These are phyloP conservation scores for Parapristionchus giblindavisi DNA, from an alignment of 2,888 invertebrate species.

Conservation along the genomic window DNA sequence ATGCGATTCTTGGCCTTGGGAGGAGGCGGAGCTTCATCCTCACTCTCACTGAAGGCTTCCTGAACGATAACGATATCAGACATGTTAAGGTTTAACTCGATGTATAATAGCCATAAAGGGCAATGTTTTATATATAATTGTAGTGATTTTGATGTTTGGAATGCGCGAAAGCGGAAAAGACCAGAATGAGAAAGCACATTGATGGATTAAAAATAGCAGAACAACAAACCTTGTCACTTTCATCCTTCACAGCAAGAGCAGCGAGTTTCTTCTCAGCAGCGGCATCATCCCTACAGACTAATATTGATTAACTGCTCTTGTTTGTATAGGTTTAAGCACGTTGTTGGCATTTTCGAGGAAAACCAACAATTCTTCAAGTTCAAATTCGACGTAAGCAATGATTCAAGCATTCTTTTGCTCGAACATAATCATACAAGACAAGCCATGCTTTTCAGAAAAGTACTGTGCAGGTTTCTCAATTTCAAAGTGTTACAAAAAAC, in stretches of 20 bases:
- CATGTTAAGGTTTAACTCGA: too few relatives aligned
- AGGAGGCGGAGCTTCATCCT: constrained; percentile 47
- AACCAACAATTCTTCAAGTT: too few relatives aligned
- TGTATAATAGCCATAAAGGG: too few relatives aligned
- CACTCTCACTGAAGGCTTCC: constrained; percentile 38
- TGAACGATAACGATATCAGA: not conserved
- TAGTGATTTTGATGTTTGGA: not conserved
- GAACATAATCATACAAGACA: not conserved
- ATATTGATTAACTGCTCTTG: too few relatives aligned
- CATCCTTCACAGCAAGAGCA: constrained; percentile 42
- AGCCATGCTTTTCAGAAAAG: not conserved
- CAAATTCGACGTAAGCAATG: too few relatives aligned
- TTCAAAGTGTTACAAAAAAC: constrained; percentile 16
- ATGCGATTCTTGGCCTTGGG: constrained; percentile 37
- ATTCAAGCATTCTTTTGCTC: too few relatives aligned
- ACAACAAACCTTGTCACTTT: constrained; percentile 42
- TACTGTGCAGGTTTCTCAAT: not conserved
- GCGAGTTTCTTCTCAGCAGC: constrained; percentile 54
- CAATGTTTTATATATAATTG: not conserved
- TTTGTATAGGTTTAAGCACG: too few relatives aligned
- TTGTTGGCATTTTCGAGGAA: too few relatives aligned
- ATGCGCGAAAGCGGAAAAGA: not conserved
- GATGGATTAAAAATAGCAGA: not conserved
- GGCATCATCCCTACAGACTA: constrained; percentile 57
- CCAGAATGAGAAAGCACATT: not conserved